phyloP scores from a whole-genome alignment of 2,113 vertebrate species.

The Hemibates koningsi region DNA sequence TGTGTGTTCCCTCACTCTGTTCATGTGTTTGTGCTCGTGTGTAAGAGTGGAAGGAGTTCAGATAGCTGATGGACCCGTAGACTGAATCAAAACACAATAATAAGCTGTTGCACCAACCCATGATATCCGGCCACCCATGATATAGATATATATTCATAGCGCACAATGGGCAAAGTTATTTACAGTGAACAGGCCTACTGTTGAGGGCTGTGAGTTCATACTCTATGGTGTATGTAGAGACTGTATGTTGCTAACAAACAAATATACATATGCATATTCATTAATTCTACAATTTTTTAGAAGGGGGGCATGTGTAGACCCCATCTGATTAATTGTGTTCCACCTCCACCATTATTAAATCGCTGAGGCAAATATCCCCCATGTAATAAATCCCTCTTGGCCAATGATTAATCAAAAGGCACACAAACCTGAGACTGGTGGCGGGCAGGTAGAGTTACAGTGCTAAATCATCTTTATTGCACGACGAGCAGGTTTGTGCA shows the following conservation, averaged over 20 bases:
- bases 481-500: constrained; percentile 53
- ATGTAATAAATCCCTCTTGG: constrained; percentile 75
- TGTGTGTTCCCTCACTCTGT: background rate
- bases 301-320: constrained; percentile 45
- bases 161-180: background rate
- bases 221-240: background rate
- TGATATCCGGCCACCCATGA: constrained; percentile 34
- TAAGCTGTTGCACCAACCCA: background rate
- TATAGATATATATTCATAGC: constrained; percentile 9
- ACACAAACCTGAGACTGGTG: constrained; percentile 63
- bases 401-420: constrained; percentile 76
- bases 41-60: background rate
- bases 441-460: constrained; percentile 67
- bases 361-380: constrained; percentile 77
- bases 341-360: constrained; percentile 74
- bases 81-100: constrained; percentile 28
- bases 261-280: constrained; percentile 75
- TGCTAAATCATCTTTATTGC: constrained; percentile 74
- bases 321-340: constrained; percentile 74
- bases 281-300: constrained; percentile 70
- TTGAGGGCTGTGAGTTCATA: background rate
- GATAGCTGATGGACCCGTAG: constrained; percentile 4
- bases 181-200: background rate
- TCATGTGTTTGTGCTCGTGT: background rate
- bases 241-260: constrained; percentile 55